Evolutionary conservation across 2,113 vertebrate genomes (phyloP), one percentile per base, ranked within the genome.

Genomic region (Laticauda laticaudata): DNA sequence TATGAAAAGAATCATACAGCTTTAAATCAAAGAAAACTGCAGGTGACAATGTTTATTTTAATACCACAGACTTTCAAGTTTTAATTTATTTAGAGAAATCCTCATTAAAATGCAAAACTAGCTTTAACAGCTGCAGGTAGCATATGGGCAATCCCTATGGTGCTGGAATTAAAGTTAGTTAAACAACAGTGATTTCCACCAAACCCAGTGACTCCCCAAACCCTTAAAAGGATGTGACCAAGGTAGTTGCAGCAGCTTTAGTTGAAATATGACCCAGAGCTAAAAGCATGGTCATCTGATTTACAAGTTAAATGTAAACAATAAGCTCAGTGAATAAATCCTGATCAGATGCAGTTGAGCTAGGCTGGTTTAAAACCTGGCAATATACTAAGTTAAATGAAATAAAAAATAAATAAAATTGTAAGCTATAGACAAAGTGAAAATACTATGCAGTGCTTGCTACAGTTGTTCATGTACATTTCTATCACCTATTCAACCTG

Each of bases 71-170:
- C 91, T 69, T 69, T 87, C 26, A 54, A 88, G 48, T 43, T 88
- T n/a, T 75, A 88, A 92, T 92, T 75, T 92, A 88, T 87, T 43
- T 88, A 43, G 57, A 88, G 34, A 54, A 88, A 92, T 26, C n/a
- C 59, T 88, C 57, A 54, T 92, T 54, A 88, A 75, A 92, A 92
- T 89, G 61, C 91, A 92, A 81, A 55, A 89, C 54, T 51, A 55
- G 48, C 45, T 69, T 55, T 55, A 88, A 92, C 91, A 92, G 91
- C 59, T 92, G 59, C 34, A 88, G 39, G 10, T 18, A 45, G 51
- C 91, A 92, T 88, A 69, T 88, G 87, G 86, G 59, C 48, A 69
- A 69, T 92, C 39, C 59, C 11, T 0, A 53, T 1, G 9, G 8
- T 23, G 10, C 7, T 92, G 34, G 86, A 51, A 88, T 88, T 88